Conservation (phyloP, 2,888 invertebrate species). For the Apamea anceps region DNA sequence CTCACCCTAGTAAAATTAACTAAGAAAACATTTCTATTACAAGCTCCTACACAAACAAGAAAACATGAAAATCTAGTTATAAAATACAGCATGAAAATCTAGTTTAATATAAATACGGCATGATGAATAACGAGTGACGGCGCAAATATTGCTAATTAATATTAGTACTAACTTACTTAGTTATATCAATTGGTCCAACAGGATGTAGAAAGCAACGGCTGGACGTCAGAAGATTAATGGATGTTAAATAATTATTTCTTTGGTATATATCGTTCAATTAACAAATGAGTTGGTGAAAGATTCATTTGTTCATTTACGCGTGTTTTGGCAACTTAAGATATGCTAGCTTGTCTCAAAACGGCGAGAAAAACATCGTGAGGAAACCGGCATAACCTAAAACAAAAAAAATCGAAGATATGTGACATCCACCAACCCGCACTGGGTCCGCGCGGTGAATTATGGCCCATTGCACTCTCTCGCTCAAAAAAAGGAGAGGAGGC, state of each 20-base stretch:
- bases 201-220: constrained; percentile 66
- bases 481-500: background rate
- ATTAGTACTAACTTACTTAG: constrained; percentile 31
- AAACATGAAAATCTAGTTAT: constrained; percentile 43
- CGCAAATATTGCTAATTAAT: constrained; percentile 68
- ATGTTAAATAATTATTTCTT: constrained; percentile 49
- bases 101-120: constrained; percentile 4
- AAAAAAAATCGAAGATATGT: no score
- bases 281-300: constrained; percentile 26
- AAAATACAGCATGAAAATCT: constrained; percentile 38
- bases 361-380: background rate
- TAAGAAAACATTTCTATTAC: background rate
- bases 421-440: no score
- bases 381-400: no score
- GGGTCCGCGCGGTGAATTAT: background rate
- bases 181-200: constrained; percentile 61
- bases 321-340: background rate
- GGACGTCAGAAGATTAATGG: constrained; percentile 50
- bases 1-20: background rate
- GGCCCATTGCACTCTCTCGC: background rate
- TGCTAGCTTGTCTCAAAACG: background rate
- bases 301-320: constrained; percentile 31
- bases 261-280: constrained; percentile 44
- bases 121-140: constrained; percentile 61
- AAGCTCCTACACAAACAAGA: constrained; percentile 10